Evolutionary conservation across 2,888 invertebrate genomes (phyloP).

Genomic region (Andrena fulva): DNA sequence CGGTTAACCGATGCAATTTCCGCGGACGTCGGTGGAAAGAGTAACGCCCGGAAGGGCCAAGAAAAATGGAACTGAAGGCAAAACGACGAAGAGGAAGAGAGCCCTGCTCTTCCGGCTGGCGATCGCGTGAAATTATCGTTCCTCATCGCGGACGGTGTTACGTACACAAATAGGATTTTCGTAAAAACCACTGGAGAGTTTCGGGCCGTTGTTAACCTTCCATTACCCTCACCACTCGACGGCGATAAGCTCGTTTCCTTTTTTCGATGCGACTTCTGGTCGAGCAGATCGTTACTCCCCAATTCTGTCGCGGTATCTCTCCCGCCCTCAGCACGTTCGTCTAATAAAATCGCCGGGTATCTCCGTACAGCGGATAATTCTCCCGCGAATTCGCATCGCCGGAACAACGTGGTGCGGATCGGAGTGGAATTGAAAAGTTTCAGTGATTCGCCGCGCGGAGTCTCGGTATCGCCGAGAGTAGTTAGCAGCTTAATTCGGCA

Average conservation of each 20-base stretch:
- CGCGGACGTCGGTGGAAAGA: conserved; percentile 54
- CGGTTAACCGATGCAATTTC: conserved; percentile 64
- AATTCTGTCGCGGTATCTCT: not conserved
- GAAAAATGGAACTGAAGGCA: conserved; percentile 42
- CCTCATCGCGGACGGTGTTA: conserved; percentile 16
- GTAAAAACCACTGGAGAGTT: not conserved
- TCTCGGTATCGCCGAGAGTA: too few species aligned
- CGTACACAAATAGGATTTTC: not conserved
- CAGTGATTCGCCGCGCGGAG: too few species aligned
- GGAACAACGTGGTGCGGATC: too few species aligned
- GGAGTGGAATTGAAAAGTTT: too few species aligned
- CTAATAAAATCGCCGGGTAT: not conserved
- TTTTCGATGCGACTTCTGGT: not conserved
- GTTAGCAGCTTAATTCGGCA: not conserved
- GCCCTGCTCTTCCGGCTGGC: not conserved
- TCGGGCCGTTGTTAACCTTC: not conserved
- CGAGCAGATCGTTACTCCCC: not conserved
- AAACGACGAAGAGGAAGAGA: conserved; percentile 10
- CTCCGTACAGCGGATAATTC: not conserved
- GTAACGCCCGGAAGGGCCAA: conserved; percentile 38
- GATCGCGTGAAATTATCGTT: conserved; percentile 39
- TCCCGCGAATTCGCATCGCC: too few species aligned
- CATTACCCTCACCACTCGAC: conserved; percentile 2
- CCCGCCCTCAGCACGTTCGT: not conserved
- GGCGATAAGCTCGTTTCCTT: not conserved